Percentiles rank a stretch among this genome's conserved stretches.
Evolutionary conservation across 1,140 invertebrate genomes (phyloP).

Genomic region (Papilio machaon): DNA sequence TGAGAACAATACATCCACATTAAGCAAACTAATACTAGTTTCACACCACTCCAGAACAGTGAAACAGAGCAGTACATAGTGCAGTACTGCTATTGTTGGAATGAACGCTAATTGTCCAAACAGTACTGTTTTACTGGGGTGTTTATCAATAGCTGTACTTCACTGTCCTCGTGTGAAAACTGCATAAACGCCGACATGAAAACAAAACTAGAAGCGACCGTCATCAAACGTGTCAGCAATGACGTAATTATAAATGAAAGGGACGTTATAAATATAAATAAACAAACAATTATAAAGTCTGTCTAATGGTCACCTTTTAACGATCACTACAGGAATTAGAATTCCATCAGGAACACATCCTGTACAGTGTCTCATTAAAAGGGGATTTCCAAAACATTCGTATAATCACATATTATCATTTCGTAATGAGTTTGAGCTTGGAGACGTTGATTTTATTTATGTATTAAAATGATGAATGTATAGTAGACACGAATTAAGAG

Average conservation of each 20-base stretch:
- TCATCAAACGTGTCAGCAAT: constrained; percentile 4
- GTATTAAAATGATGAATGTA: too few relatives aligned
- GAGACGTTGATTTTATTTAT: too few relatives aligned
- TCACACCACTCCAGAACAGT: neutral
- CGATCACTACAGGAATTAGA: neutral
- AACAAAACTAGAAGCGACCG: constrained; percentile 15
- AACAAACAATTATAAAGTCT: neutral
- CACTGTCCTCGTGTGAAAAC: neutral
- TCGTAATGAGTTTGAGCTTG: too few relatives aligned
- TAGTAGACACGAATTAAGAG: too few relatives aligned
- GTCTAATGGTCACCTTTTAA: neutral
- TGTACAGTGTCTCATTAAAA: neutral
- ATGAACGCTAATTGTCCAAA: neutral
- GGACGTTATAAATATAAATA: constrained; percentile 11
- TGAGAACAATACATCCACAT: constrained; percentile 57
- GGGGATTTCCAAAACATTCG: too few relatives aligned
- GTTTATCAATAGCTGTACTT: neutral
- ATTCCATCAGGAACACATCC: neutral
- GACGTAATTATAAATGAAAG: neutral
- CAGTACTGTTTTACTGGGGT: neutral
- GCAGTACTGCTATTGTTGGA: neutral
- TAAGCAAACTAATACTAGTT: constrained; percentile 22
- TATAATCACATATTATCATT: too few relatives aligned
- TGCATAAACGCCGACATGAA: neutral
- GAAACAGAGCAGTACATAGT: neutral